Conservation (phyloP, 2,797 vertebrate species). For the Corythornis leucogaster region DNA sequence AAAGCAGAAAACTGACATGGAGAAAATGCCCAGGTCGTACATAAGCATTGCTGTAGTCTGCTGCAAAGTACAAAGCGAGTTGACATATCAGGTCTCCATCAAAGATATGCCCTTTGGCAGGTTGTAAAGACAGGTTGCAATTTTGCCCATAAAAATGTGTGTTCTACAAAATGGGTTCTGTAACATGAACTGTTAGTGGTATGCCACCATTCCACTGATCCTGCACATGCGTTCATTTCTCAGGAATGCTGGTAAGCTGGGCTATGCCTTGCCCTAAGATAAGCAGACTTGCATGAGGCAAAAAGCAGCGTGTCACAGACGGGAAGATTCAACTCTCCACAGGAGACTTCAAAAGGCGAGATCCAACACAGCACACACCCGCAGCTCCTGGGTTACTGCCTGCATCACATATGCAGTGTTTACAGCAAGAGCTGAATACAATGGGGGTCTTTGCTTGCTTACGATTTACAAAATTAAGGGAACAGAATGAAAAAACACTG, state of each 20-base stretch:
- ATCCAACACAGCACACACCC: background rate
- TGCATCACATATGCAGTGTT: background rate
- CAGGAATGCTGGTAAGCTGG: conserved; percentile 66
- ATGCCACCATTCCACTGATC: conserved; percentile 64
- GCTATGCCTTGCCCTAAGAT: conserved; percentile 56
- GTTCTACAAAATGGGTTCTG: conserved; percentile 58
- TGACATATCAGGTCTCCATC: background rate
- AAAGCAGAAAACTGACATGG: background rate
- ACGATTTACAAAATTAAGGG: conserved; percentile 2
- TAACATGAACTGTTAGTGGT: conserved; percentile 64
- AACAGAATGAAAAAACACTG: conserved; percentile 10
- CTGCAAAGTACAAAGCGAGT: background rate
- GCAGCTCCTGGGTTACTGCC: background rate
- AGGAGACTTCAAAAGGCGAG: conserved; percentile 15
- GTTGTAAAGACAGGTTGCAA: conserved; percentile 41
- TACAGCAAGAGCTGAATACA: background rate
- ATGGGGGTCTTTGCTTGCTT: background rate
- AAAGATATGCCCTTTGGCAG: conserved; percentile 41
- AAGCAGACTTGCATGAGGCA: conserved; percentile 28
- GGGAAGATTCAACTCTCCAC: conserved; percentile 26
- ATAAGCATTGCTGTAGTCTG: background rate
- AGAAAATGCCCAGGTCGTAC: background rate
- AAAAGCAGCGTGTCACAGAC: background rate
- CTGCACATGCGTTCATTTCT: conserved; percentile 68
- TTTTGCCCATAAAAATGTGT: conserved; percentile 39